Evolutionary conservation across 2,888 invertebrate species (phyloP).

Genomic region (Pimpla rufipes): DNA sequence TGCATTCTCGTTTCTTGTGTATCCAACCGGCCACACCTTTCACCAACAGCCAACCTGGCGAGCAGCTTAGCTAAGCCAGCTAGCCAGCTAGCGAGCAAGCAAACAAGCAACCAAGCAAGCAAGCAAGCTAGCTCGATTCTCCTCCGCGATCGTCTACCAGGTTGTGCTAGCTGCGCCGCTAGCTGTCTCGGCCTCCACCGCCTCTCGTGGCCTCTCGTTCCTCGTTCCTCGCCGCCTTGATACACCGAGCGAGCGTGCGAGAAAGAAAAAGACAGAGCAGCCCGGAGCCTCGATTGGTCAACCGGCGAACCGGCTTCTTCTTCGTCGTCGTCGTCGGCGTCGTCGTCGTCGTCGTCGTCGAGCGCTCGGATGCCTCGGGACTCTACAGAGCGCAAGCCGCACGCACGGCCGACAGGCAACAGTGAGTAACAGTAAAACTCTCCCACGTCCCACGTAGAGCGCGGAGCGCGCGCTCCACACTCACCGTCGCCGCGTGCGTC

Average conservation of each 20-base stretch:
- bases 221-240: not conserved
- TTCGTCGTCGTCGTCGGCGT: constrained; percentile 45
- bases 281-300: constrained; percentile 16
- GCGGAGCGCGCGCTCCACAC: not conserved
- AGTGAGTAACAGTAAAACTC: constrained; percentile 69
- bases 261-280: not conserved
- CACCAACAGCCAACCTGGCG: constrained; percentile 80
- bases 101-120: too few relatives aligned
- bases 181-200: not conserved
- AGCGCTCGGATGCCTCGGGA: constrained; percentile 3
- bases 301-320: constrained; percentile 42
- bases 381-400: not conserved
- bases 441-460: constrained; percentile 58
- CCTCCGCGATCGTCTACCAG: not conserved
- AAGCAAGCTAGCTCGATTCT: not conserved
- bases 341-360: constrained; percentile 26
- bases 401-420: not conserved
- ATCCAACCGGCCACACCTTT: constrained; percentile 83
- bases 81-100: not conserved
- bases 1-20: constrained; percentile 83
- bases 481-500: too few relatives aligned
- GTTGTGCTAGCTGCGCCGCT: not conserved
- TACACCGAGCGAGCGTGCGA: not conserved
- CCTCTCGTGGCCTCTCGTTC: not conserved
- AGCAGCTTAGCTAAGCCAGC: constrained; percentile 14